Base-by-base conservation (phyloP, 2,797 vertebrate genomes). In the Sarcophilus harrisii region DNA sequence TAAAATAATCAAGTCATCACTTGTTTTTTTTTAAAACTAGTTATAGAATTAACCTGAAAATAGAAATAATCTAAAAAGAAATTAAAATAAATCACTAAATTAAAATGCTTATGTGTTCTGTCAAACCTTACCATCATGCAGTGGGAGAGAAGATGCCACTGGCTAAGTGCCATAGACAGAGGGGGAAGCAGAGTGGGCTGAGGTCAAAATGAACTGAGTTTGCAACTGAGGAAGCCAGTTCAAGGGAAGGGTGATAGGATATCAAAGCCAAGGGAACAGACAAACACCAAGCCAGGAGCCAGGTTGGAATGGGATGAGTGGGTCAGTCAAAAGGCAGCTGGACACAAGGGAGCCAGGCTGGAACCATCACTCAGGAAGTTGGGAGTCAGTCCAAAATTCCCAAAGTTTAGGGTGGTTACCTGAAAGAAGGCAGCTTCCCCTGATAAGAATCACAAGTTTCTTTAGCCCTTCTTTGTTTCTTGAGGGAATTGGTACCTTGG, bases 1-100 rank as follows among this genome's bases (percentile, higher is more conserved):
- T 94, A 94, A 96, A 96, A 95, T 96, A 90, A 62, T 58, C 93
- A 62, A 96, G 87, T 95, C 87, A 92, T 57, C 60, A 92, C 52
- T 97, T 57, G 87, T 54, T 52, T 96, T 96, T 90, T 92, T 73
- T 57, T 57, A 32, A 66, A 89, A 55, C 90, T 57, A 95, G 29
- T 91, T 93, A 87, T 49, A 89, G 92, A 73, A 28, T 66, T 93
- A 95, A n/a, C 32, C 62, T 73, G 5, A 73, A 73, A 73, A 73
- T 73, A 73, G 62, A 73, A 73, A 59, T 73, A 49, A 93, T 81
- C 59, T 60, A 58, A 96, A 96, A 90, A 91, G 30, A 94, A 87
- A 95, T 60, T 16, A 95, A 94, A 89, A 92, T 57, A 92, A 96
- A 96, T 90, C 87, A 54, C 54, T 91, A 0, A 60, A 91, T 62